Evolutionary conservation across 2,113 vertebrate genomes (phyloP).

Genomic region (Mastomys natalensis): DNA sequence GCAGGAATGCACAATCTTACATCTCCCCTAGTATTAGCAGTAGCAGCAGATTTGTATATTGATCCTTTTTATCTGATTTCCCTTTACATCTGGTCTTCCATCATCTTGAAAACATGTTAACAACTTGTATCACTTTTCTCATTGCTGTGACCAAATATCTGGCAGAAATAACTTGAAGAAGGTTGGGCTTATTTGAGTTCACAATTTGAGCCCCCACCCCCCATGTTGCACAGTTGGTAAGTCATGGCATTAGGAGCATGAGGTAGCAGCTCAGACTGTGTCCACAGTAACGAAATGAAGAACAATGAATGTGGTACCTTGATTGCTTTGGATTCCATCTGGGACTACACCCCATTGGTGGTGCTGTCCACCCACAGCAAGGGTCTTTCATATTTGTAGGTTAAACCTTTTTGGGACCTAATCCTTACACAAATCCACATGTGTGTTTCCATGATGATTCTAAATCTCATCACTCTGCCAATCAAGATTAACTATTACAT

Average conservation of each 20-base stretch:
- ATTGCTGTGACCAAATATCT: too few relatives aligned
- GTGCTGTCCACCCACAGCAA: background rate
- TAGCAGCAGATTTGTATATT: too few relatives aligned
- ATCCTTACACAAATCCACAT: background rate
- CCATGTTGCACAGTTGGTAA: background rate
- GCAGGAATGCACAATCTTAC: too few relatives aligned
- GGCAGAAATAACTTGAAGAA: too few relatives aligned
- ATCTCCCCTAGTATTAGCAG: too few relatives aligned
- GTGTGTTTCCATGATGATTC: background rate
- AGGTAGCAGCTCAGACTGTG: background rate
- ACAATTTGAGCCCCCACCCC: background rate
- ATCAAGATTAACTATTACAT: background rate
- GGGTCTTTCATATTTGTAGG: background rate
- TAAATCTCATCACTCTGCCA: background rate
- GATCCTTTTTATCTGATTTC: too few relatives aligned
- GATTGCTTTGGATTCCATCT: background rate
- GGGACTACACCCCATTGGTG: background rate
- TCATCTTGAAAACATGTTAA: too few relatives aligned
- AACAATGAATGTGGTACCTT: background rate
- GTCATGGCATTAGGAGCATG: background rate
- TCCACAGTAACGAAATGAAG: background rate
- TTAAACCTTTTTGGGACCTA: background rate
- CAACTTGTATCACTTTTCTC: too few relatives aligned
- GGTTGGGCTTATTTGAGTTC: too few relatives aligned
- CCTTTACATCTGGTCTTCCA: too few relatives aligned